Base-by-base conservation (phyloP, 2,888 invertebrate genomes). In the Ichneumoninae sp. region DNA sequence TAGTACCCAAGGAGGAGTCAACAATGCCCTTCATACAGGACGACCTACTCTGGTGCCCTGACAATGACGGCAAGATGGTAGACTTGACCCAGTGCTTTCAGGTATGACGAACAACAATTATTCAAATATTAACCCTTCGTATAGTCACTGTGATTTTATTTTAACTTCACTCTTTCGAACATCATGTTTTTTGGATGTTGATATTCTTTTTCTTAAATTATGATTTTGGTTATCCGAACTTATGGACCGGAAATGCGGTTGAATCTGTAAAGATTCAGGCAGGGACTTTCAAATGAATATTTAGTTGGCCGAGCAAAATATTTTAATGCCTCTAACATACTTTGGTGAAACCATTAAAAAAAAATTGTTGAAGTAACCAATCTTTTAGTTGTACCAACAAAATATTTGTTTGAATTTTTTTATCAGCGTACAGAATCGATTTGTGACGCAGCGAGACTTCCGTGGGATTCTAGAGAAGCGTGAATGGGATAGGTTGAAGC, bases 21-120 rank as follows among this genome's bases (percentile, higher is more conserved):
- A 93, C 97, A 95, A 98, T 98, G 98, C 98, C 98, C 95, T 98
- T 98, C 96, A 98, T 98, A 95, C 98, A 98, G 95, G 98, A 98
- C 96, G 98, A 98, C 94, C 96, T 98, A 91, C 95, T 97, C 94
- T 98, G 98, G 98, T 97, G 98, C 95, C 97, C 97, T 93, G 98
- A 98, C 95, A 98, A 97, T 95, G 98, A 98, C 95, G 97, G 97
- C 94, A 98, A 97, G 94, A 97, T 98, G 96, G 97, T 98, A 92
- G 98, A 98, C 94, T 95, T 98, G 93, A 97, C 97, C 90, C 96
- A 97, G 94, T 98, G 98, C 95, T 96, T 98, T 92, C 97, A 97
- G 96, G 98, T 97, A 84, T 7, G 36, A 8, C 16, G 6, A 33
- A 13, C 0, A 62, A 33, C 1, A 13, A 30, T 40, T 19, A 7